Evolutionary conservation across 1,140 invertebrate species (phyloP).

Genomic region (Papilio machaon): DNA sequence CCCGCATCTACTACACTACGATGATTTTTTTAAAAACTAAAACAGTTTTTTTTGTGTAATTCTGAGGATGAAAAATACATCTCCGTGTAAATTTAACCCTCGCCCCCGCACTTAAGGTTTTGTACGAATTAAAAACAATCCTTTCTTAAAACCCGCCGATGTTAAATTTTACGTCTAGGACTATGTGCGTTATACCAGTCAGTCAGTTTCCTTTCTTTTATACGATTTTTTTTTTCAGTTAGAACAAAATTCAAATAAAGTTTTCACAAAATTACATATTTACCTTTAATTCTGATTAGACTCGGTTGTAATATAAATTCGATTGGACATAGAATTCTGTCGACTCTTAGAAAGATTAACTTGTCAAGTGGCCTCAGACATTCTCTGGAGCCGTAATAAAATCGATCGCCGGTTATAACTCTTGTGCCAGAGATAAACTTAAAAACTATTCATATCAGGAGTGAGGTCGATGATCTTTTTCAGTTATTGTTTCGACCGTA

Average conservation of each 20-base stretch:
- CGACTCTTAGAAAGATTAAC: conserved; percentile 32
- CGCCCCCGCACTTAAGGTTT: too few relatives aligned
- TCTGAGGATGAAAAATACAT: too few relatives aligned
- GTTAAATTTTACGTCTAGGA: neutral
- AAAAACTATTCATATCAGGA: conserved; percentile 34
- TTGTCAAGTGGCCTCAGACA: conserved; percentile 29
- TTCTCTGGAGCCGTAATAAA: conserved; percentile 27
- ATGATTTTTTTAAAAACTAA: too few relatives aligned
- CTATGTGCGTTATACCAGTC: too few relatives aligned
- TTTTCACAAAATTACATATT: too few relatives aligned
- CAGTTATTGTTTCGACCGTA: conserved; percentile 24
- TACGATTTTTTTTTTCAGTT: too few relatives aligned
- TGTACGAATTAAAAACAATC: neutral
- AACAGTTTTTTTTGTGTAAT: neutral
- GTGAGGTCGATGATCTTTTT: conserved; percentile 23
- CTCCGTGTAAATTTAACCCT: too few relatives aligned
- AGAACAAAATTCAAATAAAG: too few relatives aligned
- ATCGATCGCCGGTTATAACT: conserved; percentile 28
- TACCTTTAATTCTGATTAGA: neutral
- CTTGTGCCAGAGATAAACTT: conserved; percentile 31
- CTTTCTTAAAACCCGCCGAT: neutral
- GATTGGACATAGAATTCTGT: neutral
- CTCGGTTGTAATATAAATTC: neutral
- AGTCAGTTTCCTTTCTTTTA: too few relatives aligned
- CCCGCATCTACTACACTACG: too few relatives aligned